Conservation (phyloP, 2,113 vertebrate genomes). For the Aphelocoma coerulescens region DNA sequence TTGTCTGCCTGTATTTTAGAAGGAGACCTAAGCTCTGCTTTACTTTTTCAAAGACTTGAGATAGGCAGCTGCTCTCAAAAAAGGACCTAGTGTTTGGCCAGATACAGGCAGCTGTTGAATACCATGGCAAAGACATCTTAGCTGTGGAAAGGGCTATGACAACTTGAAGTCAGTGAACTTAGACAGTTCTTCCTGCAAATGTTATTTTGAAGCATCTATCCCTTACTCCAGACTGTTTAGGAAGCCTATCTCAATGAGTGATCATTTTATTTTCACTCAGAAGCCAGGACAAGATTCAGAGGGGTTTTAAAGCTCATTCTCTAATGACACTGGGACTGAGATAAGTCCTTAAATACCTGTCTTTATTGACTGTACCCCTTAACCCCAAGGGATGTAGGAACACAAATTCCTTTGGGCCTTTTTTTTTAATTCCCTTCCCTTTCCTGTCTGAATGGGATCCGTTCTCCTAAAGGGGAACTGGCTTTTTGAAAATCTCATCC, state of each 20-base stretch:
- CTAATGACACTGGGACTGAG: not conserved
- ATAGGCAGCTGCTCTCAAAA: not conserved
- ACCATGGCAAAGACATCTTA: not conserved
- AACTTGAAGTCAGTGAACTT: not conserved
- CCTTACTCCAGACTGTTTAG: not conserved
- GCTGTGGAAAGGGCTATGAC: not conserved
- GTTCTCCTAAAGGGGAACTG: not conserved
- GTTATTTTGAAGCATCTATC: not conserved
- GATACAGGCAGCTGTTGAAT: not conserved
- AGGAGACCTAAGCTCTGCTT: not conserved
- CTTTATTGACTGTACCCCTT: not conserved
- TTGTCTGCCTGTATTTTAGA: not conserved
- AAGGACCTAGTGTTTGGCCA: not conserved
- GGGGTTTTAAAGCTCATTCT: not conserved
- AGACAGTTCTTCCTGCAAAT: not conserved
- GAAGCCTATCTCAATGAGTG: not conserved
- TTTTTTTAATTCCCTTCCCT: not conserved
- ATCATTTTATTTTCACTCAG: not conserved
- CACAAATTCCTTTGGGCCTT: not conserved
- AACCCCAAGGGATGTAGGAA: not conserved
- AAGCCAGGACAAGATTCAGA: not conserved
- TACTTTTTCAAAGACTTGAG: not conserved
- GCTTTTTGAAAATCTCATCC: constrained; percentile 16
- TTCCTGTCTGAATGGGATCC: not conserved
- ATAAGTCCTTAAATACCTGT: not conserved